Evolutionary conservation across 1,140 invertebrate genomes (phyloP).

Genomic region (Microvelia longipes): DNA sequence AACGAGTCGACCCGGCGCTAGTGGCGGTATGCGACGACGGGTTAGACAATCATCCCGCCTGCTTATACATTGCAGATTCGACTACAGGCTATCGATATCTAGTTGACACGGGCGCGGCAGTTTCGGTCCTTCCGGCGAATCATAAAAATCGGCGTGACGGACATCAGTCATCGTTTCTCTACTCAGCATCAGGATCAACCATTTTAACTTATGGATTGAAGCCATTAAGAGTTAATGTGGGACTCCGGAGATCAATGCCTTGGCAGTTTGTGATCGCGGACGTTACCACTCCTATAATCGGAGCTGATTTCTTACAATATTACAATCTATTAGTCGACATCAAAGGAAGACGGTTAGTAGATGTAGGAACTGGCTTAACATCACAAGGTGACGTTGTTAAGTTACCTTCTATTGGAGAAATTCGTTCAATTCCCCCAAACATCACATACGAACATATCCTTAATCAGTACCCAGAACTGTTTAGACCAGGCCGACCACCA

Average conservation of each 20-base stretch:
- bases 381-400: background rate
- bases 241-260: constrained; percentile 24
- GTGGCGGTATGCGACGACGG: background rate
- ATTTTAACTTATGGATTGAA: constrained; percentile 28
- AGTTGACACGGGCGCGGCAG: constrained; percentile 25
- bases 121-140: constrained; percentile 22
- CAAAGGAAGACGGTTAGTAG: background rate
- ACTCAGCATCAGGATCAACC: constrained; percentile 18
- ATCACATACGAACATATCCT: background rate
- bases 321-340: constrained; percentile 2
- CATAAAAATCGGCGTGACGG: background rate
- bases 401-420: background rate
- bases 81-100: constrained; percentile 14
- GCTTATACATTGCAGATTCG: constrained; percentile 17
- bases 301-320: constrained; percentile 28
- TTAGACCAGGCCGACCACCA: background rate
- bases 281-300: constrained; percentile 28
- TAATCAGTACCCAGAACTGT: background rate
- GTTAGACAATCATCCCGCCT: constrained; percentile 8
- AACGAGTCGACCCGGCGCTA: constrained; percentile 11
- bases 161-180: background rate
- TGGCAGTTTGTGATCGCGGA: constrained; percentile 32
- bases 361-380: background rate
- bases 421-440: background rate
- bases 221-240: constrained; percentile 23